Evolutionary conservation across 2,888 invertebrate genomes (phyloP).

Genomic region (Drosophila macrothrix): DNA sequence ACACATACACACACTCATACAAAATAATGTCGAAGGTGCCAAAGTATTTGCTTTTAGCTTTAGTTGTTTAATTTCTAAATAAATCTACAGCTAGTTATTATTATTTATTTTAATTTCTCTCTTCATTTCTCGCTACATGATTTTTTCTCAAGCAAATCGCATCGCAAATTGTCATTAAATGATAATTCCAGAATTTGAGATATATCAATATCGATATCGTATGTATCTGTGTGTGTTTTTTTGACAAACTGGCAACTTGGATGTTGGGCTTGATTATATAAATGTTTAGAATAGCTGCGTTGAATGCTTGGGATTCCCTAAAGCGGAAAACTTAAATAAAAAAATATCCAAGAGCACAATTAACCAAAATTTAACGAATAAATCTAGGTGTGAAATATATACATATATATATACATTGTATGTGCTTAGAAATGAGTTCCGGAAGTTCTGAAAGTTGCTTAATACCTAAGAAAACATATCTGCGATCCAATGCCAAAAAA

Average conservation of each 20-base stretch:
- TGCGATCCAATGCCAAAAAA: constrained; percentile 56
- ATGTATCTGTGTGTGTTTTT: background rate
- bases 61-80: constrained; percentile 63
- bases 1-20: constrained; percentile 15
- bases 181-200: constrained; percentile 9
- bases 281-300: constrained; percentile 39
- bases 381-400: constrained; percentile 12
- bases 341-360: constrained; percentile 21
- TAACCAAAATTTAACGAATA: constrained; percentile 12
- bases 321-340: constrained; percentile 7
- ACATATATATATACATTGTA: background rate
- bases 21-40: constrained; percentile 71
- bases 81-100: constrained; percentile 48
- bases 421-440: constrained; percentile 43
- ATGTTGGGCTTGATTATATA: constrained; percentile 11
- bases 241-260: constrained; percentile 27
- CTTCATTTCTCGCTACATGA: constrained; percentile 10
- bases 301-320: constrained; percentile 36
- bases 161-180: constrained; percentile 10
- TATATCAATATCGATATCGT: background rate
- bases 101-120: constrained; percentile 45
- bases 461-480: constrained; percentile 58
- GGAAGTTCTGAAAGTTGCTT: constrained; percentile 44
- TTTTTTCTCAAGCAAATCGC: constrained; percentile 6
- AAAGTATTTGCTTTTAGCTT: constrained; percentile 80